These are phyloP conservation scores for Ormyrus thymus DNA, from an alignment of 2,888 invertebrate genomes.

Conservation along the genomic window DNA sequence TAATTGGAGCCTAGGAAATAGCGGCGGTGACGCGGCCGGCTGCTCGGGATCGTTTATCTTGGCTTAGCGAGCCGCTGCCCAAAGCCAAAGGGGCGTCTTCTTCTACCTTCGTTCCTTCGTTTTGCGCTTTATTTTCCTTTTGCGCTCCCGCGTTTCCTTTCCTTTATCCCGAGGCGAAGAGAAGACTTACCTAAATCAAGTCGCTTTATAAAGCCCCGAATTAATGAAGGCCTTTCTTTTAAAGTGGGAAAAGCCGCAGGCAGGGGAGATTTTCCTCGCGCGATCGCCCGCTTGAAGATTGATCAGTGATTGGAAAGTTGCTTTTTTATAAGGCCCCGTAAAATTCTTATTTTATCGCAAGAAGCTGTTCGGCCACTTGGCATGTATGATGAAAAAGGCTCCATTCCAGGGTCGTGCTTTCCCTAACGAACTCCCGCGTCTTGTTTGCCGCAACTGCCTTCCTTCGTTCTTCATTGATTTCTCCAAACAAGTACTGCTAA, in stretches of 20 bases:
- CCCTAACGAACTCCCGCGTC: conserved; percentile 25
- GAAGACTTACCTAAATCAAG: conserved; percentile 53
- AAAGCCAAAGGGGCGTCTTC: conserved; percentile 3
- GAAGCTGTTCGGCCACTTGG: neutral
- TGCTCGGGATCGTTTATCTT: conserved; percentile 50
- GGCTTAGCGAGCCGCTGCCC: conserved; percentile 37
- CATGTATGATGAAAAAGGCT: conserved; percentile 4
- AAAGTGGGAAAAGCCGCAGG: conserved; percentile 34
- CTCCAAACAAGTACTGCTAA: conserved; percentile 19
- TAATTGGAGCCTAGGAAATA: conserved; percentile 53
- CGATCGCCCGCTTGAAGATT: conserved; percentile 7
- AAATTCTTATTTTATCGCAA: no score
- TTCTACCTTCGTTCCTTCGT: no score
- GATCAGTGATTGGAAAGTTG: conserved; percentile 7
- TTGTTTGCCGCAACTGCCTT: conserved; percentile 23
- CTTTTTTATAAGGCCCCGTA: neutral
- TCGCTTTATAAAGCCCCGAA: conserved; percentile 41
- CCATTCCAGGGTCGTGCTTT: conserved; percentile 36
- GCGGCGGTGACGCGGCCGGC: conserved; percentile 35
- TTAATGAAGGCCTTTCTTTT: conserved; percentile 51
- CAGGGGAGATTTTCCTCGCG: conserved; percentile 31
- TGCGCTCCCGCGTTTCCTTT: neutral
- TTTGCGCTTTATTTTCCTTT: neutral
- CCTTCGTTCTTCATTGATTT: conserved; percentile 51
- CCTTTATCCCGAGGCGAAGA: neutral